Evolutionary conservation across 2,888 invertebrate species (phyloP).

Genomic region (Chaitophorus viminalis): DNA sequence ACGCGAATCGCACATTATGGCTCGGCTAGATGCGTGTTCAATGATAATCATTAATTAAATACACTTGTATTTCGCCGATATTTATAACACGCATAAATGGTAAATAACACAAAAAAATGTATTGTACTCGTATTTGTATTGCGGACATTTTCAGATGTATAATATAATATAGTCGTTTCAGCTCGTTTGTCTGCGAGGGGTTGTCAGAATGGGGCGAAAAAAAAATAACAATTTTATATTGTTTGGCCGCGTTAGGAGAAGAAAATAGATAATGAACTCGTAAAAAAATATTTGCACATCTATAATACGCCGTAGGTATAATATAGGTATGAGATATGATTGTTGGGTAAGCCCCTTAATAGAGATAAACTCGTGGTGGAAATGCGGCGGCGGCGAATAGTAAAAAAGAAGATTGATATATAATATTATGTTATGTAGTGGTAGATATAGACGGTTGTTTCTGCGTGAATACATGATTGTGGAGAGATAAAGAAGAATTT

Average conservation of each 20-base stretch:
- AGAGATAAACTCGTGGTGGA: slow-evolving; percentile 1
- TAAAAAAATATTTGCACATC: slow-evolving; percentile 3
- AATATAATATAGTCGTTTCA: neutral
- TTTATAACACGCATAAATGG: neutral
- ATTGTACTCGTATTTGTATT: neutral
- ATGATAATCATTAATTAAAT: neutral
- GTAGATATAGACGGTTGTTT: neutral
- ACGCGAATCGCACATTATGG: neutral
- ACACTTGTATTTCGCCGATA: neutral
- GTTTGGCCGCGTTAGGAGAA: slow-evolving; percentile 16
- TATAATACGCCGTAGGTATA: neutral
- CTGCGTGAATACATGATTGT: neutral
- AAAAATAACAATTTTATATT: neutral
- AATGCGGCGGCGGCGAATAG: neutral
- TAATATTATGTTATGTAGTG: neutral
- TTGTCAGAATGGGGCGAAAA: too few relatives aligned
- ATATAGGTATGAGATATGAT: slow-evolving; percentile 15
- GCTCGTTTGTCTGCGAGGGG: neutral
- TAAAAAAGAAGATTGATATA: slow-evolving; percentile 25
- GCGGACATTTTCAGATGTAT: neutral
- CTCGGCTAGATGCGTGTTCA: neutral
- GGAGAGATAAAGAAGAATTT: slow-evolving; percentile 15
- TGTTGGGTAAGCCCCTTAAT: slow-evolving; percentile 1
- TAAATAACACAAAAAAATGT: neutral
- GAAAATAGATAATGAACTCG: slow-evolving; percentile 21